These are phyloP conservation scores for Trematocara unimaculatum DNA, from an alignment of 2,113 vertebrate genomes.

Conservation along the genomic window DNA sequence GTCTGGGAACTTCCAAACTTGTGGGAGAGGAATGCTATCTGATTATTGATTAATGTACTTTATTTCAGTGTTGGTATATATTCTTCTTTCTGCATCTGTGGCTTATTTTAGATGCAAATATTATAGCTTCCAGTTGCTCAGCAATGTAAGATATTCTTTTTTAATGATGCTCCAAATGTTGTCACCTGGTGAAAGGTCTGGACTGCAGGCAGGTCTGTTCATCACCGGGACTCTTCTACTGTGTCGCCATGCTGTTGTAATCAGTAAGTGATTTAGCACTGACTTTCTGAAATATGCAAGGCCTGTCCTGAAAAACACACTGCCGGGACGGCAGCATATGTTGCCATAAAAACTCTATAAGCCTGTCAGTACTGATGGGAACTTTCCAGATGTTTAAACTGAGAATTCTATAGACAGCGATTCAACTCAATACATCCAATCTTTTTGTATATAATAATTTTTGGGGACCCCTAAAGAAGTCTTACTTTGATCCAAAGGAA, in stretches of 20 bases:
- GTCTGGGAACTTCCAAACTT: rapidly evolving
- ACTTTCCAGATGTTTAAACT: neutral
- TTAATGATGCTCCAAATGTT: neutral
- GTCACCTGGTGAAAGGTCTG: neutral
- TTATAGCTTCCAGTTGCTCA: neutral
- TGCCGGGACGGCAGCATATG: neutral
- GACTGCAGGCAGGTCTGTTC: neutral
- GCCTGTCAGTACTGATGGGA: neutral
- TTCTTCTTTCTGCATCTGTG: neutral
- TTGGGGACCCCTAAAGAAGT: neutral
- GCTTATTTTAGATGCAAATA: neutral
- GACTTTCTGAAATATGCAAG: neutral
- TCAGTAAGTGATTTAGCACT: neutral
- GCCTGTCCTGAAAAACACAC: neutral
- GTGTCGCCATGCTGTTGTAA: neutral
- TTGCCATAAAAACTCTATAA: neutral
- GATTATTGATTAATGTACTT: neutral
- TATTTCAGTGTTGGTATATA: neutral
- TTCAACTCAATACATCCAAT: neutral
- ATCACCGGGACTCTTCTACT: neutral
- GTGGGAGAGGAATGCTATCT: neutral
- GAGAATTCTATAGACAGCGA: neutral
- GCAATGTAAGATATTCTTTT: neutral
- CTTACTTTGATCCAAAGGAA: neutral
- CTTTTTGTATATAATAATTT: neutral